Evolutionary conservation across 2,888 invertebrate genomes (phyloP), one percentile per base, ranked within the genome.

Genomic region (Notodonta ziczac): DNA sequence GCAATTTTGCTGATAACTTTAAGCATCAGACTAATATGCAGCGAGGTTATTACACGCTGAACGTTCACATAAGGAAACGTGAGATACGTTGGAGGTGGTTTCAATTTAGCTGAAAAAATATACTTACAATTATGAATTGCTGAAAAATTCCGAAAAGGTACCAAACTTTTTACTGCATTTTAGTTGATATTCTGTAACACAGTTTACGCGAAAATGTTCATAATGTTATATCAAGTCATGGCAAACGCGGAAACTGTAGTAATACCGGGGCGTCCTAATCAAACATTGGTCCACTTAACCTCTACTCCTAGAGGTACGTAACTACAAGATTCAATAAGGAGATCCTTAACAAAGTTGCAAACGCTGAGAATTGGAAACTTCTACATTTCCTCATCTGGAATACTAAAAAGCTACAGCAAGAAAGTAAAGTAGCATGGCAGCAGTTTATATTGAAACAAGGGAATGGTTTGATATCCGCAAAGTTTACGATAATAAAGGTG

Each of bases 321-420:
- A 54, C 54, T 14, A 54, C 52, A 14, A 51, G 35, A 39, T 54
- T 54, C 54, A 39, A 42, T 55, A 55, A 55, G n/a, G n/a, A 32
- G 39, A 54, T 54, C 54, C 54, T 39, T 54, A 39, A 5, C 39
- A 39, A 54, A 54, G 35, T 54, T 54, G 13, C 14, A 39, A 54
- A 54, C 5, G 13, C n/a, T 9, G 54, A 7, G 54, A 53, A 54
- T 39, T 54, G 12, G 54, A 35, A 54, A 54, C 39, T 54, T 39
- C 54, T 39, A 39, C 54, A 54, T 54, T 42, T 54, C 9, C 54
- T n/a, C 39, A 54, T 54, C 54, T 32, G 54, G 54, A 54, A 54
- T 54, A 54, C 54, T 54, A 54, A 54, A 10, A 14, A 3, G n/a
- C 48, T 48, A 5, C n/a, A 1, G 14, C n/a, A 48, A 5, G 8